Percentiles rank a stretch among this genome's conserved stretches.
Conservation (phyloP, 2,888 invertebrate genomes). For the Metellina segmentata region DNA sequence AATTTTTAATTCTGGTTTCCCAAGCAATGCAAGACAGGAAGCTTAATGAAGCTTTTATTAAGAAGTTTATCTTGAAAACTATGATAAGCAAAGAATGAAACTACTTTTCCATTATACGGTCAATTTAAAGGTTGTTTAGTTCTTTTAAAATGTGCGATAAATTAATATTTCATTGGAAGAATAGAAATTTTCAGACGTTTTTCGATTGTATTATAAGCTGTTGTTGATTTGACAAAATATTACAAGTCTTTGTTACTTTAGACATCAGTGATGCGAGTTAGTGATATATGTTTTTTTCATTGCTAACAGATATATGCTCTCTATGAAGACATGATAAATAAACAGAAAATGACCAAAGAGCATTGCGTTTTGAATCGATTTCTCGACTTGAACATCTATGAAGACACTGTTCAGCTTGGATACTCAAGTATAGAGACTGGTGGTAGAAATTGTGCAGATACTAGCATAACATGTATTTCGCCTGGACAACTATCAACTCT, state of each 20-base stretch:
- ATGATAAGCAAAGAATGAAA: no score
- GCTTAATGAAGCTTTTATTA: no score
- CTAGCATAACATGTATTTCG: constrained; percentile 79
- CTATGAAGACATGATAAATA: constrained; percentile 79
- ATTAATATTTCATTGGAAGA: no score
- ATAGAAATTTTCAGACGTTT: neutral
- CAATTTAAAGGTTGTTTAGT: no score
- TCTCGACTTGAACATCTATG: constrained; percentile 77
- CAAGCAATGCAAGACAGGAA: no score
- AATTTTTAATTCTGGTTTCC: no score
- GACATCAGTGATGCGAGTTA: no score
- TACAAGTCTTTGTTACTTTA: no score
- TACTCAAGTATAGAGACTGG: constrained; percentile 79
- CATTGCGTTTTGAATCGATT: constrained; percentile 3
- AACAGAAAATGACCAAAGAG: neutral
- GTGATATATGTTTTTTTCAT: neutral
- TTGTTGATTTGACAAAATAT: no score
- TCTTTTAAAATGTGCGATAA: no score
- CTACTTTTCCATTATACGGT: no score
- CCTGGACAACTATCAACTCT: constrained; percentile 83
- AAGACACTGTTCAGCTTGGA: constrained; percentile 80
- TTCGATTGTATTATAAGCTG: neutral
- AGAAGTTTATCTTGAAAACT: no score
- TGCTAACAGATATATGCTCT: constrained; percentile 79
- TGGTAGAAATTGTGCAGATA: neutral